Conservation (phyloP, 2,888 invertebrate species). For the Athalia cordata region DNA sequence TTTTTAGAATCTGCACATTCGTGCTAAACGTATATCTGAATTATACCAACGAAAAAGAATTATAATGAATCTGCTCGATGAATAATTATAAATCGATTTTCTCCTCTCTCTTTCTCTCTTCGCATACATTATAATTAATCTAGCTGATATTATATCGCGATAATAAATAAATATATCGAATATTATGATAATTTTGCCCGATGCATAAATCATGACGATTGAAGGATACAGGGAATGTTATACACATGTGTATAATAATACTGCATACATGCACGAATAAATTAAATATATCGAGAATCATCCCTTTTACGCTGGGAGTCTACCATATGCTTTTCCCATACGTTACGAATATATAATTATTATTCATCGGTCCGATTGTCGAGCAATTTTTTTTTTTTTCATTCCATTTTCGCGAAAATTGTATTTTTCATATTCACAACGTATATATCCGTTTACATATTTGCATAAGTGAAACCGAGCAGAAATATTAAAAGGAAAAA, state of each 20-base stretch:
- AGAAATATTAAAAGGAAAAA: too few species aligned
- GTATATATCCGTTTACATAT: background rate
- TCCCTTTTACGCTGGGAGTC: constrained; percentile 17
- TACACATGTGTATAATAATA: background rate
- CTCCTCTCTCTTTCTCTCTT: background rate
- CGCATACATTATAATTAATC: too few species aligned
- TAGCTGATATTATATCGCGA: background rate
- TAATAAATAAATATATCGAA: constrained; percentile 9
- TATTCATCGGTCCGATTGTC: constrained; percentile 12
- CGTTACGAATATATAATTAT: constrained; percentile 21
- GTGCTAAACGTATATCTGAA: background rate
- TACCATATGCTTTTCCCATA: constrained; percentile 1
- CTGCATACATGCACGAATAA: background rate
- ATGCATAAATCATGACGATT: constrained; percentile 26
- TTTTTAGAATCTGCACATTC: background rate
- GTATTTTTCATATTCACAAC: constrained; percentile 10
- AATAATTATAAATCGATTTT: background rate
- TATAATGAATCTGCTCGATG: too few species aligned
- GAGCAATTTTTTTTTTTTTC: constrained; percentile 7
- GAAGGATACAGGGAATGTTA: background rate
- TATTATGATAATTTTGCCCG: constrained; percentile 18
- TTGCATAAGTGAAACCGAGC: background rate
- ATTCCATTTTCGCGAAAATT: background rate
- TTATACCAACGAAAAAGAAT: background rate
- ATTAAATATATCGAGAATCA: constrained; percentile 17